Evolutionary conservation across 1,140 invertebrate species (phyloP), one percentile per base, ranked within the genome.

Genomic region (Brachionus angularis): DNA sequence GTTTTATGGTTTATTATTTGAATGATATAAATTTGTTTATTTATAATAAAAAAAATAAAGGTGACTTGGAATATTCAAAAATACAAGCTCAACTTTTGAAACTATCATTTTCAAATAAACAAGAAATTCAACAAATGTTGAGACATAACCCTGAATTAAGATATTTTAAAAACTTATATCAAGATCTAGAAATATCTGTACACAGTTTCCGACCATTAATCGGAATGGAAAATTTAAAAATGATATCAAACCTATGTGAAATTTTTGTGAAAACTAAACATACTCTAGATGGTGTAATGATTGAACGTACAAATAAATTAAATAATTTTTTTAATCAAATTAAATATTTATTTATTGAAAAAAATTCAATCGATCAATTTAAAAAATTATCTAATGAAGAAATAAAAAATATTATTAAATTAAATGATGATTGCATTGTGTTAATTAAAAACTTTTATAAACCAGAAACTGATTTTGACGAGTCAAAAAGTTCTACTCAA

Each of bases 301-400:
- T n/a, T n/a, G n/a, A n/a, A n/a, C n/a, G n/a, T n/a, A n/a, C n/a
- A n/a, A n/a, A n/a, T n/a, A n/a, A n/a, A n/a, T n/a, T n/a, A n/a
- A n/a, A n/a, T n/a, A n/a, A n/a, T n/a, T n/a, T n/a, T n/a, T n/a
- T n/a, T n/a, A n/a, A n/a, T n/a, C n/a, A n/a, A n/a, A n/a, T n/a
- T n/a, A n/a, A n/a, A n/a, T n/a, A 39, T 14, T 21, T 18, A 10
- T 23, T 58, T 18, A 25, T 58, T 39, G 33, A 39, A 3, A 10
- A 39, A 33, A 21, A 58, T 3, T n/a, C 14, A 3, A 16, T 18
- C 2, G 12, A 12, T n/a, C 52, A 39, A 33, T 39, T 58, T 23
- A n/a, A 14, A 10, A 14, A 58, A 27, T 39, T 58, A 34, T 39
- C 16, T 21, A 34, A 58, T 23, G 33, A 58, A 58, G 53, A 58